Percentiles rank a stretch among this genome's conserved stretches.
Conservation (phyloP, 2,888 invertebrate genomes). For the Nudaria mundana region DNA sequence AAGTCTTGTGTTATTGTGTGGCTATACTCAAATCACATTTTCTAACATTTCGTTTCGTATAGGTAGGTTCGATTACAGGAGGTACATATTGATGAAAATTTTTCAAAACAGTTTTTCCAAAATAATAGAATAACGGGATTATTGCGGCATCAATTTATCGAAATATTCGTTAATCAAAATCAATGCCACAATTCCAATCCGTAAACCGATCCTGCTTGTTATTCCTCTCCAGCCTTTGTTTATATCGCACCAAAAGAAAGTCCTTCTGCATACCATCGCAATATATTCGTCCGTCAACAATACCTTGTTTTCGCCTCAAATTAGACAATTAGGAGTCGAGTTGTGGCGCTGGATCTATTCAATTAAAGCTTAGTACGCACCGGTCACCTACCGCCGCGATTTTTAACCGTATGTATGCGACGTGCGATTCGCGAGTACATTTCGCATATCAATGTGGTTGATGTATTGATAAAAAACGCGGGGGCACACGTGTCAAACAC, state of each 20-base stretch:
- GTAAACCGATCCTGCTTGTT: slow-evolving; percentile 57
- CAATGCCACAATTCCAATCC: slow-evolving; percentile 34
- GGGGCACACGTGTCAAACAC: slow-evolving; percentile 55
- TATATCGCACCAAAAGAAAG: slow-evolving; percentile 77
- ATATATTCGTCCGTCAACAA: slow-evolving; percentile 67
- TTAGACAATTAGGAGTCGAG: slow-evolving; percentile 78
- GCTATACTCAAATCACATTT: too few species aligned
- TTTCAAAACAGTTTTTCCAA: too few species aligned
- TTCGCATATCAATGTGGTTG: slow-evolving; percentile 76
- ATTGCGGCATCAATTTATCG: slow-evolving; percentile 30
- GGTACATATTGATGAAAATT: too few species aligned
- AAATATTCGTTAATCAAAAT: slow-evolving; percentile 38
- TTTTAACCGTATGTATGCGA: slow-evolving; percentile 79
- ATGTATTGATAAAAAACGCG: slow-evolving; percentile 69
- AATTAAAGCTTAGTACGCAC: slow-evolving; percentile 74
- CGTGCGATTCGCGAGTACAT: slow-evolving; percentile 68
- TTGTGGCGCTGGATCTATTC: slow-evolving; percentile 71
- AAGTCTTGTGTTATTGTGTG: too few species aligned
- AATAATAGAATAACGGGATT: slow-evolving; percentile 10
- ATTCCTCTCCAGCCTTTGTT: slow-evolving; percentile 60
- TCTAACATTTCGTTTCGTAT: too few species aligned
- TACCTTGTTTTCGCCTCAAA: slow-evolving; percentile 77
- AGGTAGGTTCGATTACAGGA: too few species aligned
- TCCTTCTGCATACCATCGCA: slow-evolving; percentile 70
- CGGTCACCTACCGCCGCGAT: slow-evolving; percentile 77